Evolutionary conservation across 2,888 invertebrate genomes (phyloP), one percentile per base, ranked within the genome.

Genomic region (Diadromus collaris): DNA sequence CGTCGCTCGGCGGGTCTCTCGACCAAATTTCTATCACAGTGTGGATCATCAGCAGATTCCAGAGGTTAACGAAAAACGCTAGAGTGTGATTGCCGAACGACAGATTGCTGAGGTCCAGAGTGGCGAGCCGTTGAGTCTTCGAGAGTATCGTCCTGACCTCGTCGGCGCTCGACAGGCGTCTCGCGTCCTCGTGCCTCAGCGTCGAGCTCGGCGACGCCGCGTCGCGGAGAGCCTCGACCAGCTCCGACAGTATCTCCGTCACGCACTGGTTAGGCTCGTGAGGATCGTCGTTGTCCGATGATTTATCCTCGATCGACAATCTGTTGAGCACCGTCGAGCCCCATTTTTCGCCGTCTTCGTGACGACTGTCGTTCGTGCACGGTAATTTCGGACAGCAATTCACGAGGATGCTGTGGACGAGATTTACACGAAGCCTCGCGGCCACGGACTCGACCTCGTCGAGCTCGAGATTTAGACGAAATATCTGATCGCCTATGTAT

Each of bases 341-440:
- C 81, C 84, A 84, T 38, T 82, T 81, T 13, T 76, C 85, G 56
- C 72, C 83, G 2, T 19, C 7, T 10, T 32, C 71, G 10, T 60
- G 21, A 77, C 91, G 91, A 74, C 89, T 91, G 84, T 92, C 91
- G 6, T 67, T 91, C 29, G 89, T 86, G 73, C 93, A 89, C 29
- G 92, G 91, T 29, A 95, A 92, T 9, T 93, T 93, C 0, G 96
- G 95, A 82, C 95, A 95, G 85, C 95, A 95, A 89, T 95, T 95
- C 3, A 94, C 90, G 3, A 95, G 93, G 13, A 96, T 93, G 83
- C 95, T 95, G 83, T 96, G 95, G 64, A 95, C 93, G 69, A 96
- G 92, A 92, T 96, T 95, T 1, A 96, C 92, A 87, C 95, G 95
- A 21, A 96, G 89, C 83, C 94, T 94, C 41, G 93, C 92, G 78